Conservation (phyloP, 2,113 vertebrate genomes). For the Odocoileus hemionus region DNA sequence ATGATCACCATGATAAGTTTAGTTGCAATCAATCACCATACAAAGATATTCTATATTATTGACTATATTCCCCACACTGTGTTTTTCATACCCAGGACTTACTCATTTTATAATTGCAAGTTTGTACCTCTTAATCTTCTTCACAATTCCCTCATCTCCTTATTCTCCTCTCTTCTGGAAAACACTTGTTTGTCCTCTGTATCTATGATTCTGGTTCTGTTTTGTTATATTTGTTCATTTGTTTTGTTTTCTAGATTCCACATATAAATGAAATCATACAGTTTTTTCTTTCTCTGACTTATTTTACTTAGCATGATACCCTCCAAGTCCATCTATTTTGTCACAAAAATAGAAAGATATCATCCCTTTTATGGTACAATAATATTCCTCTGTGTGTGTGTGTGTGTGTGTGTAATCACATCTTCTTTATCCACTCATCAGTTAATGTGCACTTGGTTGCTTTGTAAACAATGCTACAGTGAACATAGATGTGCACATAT, state of each 20-base stretch:
- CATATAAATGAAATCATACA: not conserved
- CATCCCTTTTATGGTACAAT: not conserved
- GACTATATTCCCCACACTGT: not conserved
- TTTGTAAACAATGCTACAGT: not conserved
- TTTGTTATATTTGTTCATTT: not conserved
- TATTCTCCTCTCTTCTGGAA: not conserved
- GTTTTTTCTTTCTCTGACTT: not conserved
- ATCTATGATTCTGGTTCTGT: not conserved
- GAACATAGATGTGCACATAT: not conserved
- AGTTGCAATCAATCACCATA: not conserved
- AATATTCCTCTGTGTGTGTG: not conserved
- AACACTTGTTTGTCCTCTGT: not conserved
- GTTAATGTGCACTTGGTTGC: no score
- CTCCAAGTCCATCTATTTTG: not conserved
- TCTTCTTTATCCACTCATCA: not conserved
- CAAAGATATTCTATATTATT: not conserved
- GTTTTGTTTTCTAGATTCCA: not conserved
- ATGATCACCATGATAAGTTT: not conserved
- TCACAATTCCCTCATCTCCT: not conserved
- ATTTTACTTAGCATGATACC: not conserved
- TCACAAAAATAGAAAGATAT: not conserved
- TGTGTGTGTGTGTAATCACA: not conserved
- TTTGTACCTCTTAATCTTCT: not conserved
- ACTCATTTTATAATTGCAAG: not conserved
- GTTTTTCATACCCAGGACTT: not conserved